Conservation (phyloP, 2,113 vertebrate genomes). For the Rhizomys pruinosus region DNA sequence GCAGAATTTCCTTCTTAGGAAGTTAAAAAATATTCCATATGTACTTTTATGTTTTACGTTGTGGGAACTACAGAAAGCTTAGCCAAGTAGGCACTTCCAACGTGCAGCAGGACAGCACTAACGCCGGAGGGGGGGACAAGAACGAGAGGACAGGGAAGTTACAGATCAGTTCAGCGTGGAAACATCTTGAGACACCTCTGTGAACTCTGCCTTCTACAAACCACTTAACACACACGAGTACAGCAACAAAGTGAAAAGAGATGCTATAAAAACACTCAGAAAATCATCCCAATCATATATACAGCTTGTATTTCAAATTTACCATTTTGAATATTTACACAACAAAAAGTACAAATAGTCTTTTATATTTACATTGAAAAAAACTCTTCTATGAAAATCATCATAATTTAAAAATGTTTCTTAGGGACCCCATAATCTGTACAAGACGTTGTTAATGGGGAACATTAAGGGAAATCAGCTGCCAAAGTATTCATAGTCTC, state of each 20-base stretch:
- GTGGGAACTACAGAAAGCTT: constrained; percentile 38
- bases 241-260: constrained; percentile 48
- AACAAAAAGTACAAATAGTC: constrained; percentile 85
- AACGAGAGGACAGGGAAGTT: background rate
- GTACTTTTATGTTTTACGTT: constrained; percentile 1
- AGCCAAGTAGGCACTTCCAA: background rate
- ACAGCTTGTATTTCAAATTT: constrained; percentile 74
- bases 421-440: constrained; percentile 73
- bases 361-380: constrained; percentile 85
- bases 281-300: constrained; percentile 80
- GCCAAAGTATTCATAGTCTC: constrained; percentile 87
- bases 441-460: constrained; percentile 63
- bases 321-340: constrained; percentile 85
- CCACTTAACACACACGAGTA: constrained; percentile 25
- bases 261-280: constrained; percentile 36
- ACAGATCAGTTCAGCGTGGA: background rate
- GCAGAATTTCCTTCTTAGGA: constrained; percentile 57
- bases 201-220: constrained; percentile 52
- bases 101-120: constrained; percentile 18
- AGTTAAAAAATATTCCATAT: background rate
- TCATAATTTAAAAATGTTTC: constrained; percentile 61
- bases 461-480: constrained; percentile 87
- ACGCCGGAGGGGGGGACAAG: background rate
- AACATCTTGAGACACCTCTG: constrained; percentile 44
- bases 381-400: constrained; percentile 67